Base-by-base conservation (phyloP, 1,140 invertebrate species). In the Tenebrio molitor region DNA sequence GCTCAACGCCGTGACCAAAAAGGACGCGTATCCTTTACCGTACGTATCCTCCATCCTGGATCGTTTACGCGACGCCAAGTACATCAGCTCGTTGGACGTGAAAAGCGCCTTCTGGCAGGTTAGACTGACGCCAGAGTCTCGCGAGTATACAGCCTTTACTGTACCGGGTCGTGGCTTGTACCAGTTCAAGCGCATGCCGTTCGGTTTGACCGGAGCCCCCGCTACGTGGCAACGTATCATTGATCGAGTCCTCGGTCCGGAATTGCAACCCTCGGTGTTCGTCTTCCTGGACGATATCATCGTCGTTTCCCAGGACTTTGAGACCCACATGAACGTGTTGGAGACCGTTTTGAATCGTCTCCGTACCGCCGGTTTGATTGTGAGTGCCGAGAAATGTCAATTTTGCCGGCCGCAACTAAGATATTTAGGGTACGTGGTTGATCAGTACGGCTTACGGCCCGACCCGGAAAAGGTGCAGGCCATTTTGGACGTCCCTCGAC, bases 201-300 rank as follows among this genome's bases (percentile, higher is more conserved):
- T 81, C 69, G 81, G 81, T 1, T 34, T 83, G 1, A 41, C 63
- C 5, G 77, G 84, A 70, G 79, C 81, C 1, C 79, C 84, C 1
- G 79, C 80, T 0, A 83, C 81, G 0, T 84, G 85, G 58, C 80
- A 84, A 58, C 74, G 82, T 3, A 10, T 74, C 6, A 64, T 77
- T n/a, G 73, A 77, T 39, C 16, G 1, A 14, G 71, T 77, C 12
- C 14, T 71, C 2, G 65, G 29, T 72, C 74, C 0, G 75, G 80
- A 7, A n/a, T 17, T 75, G 12, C 66, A 75, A 29, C 53, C 53
- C 0, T 29, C 44, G 19, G 78, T 79, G 1, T 78, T 81, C 23
- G 75, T 75, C 2, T 81, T 79, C 29, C 29, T 81, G 19, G 70
- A 75, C 17, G 74, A 71, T 16, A 44, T 71, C 15, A 73, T 62